Evolutionary conservation across 2,888 invertebrate genomes (phyloP), one percentile per base, ranked within the genome.

Genomic region (Lycophotia porphyrea): DNA sequence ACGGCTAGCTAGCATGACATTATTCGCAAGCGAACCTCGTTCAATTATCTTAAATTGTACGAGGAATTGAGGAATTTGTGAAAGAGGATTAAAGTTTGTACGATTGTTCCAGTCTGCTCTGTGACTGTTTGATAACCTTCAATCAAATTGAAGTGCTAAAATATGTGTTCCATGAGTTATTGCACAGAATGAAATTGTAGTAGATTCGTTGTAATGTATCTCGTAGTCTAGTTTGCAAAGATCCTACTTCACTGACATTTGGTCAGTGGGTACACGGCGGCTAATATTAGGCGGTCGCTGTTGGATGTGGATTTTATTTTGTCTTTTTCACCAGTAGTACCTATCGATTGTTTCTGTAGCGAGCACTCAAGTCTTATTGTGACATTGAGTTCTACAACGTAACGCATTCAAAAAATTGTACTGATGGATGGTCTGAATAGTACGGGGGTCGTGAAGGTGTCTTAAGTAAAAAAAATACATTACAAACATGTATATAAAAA

Each of bases 211-310:
- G 18, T 39, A 15, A 60, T 39, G 9, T 39, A 42, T 63, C n/a
- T n/a, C 39, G 18, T 36, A n/a, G 61, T 63, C 0, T 18, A 39
- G 63, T 52, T n/a, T 5, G 39, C 55, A 1, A 60, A 55, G 69
- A 58, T 49, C 61, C 65, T 42, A 66, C 36, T 34, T 44, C 27
- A 52, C 64, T 82, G 85, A 83, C 79, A 81, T 83, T 81, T 83
- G 71, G 65, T 77, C 34, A 63, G 72, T 39, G 39, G 61, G 63
- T 65, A 61, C 60, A n/a, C 49, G 61, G 64, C n/a, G 42, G 42
- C 86, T 83, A 83, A 82, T 85, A 82, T 76, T 83, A 83, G 82
- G 65, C 27, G 39, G 11, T 42, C 34, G 34, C 71, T 34, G 69
- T 75, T 44, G 55, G 66, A 63, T 58, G 39, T 34, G 36, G 58